phyloP scores from a whole-genome alignment of 2,797 vertebrate species.

The Numenius phaeopus region DNA sequence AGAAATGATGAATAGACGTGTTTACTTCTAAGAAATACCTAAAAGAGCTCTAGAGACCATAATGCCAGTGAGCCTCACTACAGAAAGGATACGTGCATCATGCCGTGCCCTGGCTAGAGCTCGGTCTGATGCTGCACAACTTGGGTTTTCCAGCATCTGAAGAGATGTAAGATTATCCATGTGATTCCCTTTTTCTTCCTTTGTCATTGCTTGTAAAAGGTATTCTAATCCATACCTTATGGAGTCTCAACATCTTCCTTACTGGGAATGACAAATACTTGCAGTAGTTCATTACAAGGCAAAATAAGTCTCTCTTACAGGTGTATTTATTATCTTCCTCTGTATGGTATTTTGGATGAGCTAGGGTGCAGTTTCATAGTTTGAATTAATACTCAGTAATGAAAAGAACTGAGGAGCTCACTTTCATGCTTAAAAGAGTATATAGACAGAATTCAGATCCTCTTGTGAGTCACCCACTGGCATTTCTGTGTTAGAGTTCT shows the following conservation, averaged over 20 bases:
- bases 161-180: not conserved
- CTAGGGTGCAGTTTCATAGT: not conserved
- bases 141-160: not conserved
- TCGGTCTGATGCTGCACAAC: not conserved
- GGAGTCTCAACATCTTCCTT: not conserved
- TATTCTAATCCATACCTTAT: not conserved
- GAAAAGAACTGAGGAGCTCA: not conserved
- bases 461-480: not conserved
- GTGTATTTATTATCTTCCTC: not conserved
- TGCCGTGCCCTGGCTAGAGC: not conserved
- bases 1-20: conserved; percentile 14
- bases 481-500: not conserved
- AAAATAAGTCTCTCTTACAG: not conserved
- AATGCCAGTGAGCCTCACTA: not conserved
- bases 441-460: not conserved
- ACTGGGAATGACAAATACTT: not conserved
- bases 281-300: not conserved
- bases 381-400: not conserved
- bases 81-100: not conserved
- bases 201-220: rapidly evolving
- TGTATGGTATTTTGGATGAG: not conserved
- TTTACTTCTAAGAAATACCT: not conserved
- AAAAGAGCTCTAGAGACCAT: not conserved
- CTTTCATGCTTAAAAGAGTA: not conserved
- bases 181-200: not conserved